Evolutionary conservation across 2,888 invertebrate genomes (phyloP).

Genomic region (Drosophila eohydei): DNA sequence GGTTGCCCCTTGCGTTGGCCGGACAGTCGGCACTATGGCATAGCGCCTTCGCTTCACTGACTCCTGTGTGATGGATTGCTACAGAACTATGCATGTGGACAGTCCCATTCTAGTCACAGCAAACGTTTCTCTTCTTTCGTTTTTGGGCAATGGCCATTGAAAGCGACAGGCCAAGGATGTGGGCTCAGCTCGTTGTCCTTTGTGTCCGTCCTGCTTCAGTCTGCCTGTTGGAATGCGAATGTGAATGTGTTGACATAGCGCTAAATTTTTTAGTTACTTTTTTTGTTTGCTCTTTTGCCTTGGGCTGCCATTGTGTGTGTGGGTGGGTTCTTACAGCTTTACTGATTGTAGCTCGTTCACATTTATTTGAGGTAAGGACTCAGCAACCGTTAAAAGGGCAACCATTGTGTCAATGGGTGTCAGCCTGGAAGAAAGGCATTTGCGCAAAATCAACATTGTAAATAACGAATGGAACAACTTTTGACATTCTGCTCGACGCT

Average conservation of each 20-base stretch:
- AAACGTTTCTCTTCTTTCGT: slow-evolving; percentile 30
- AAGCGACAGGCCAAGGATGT: slow-evolving; percentile 31
- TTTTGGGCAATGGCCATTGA: slow-evolving; percentile 48
- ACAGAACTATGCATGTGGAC: slow-evolving; percentile 17
- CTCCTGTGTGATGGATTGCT: slow-evolving; percentile 38
- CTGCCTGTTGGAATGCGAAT: slow-evolving; percentile 33
- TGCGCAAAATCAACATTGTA: slow-evolving; percentile 60
- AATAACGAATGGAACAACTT: slow-evolving; percentile 35
- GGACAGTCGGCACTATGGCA: slow-evolving; percentile 11
- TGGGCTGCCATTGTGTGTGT: slow-evolving; percentile 3
- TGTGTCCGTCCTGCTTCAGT: slow-evolving; percentile 24
- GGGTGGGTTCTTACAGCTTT: slow-evolving; percentile 54
- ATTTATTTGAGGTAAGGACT: slow-evolving; percentile 43
- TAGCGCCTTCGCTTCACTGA: slow-evolving; percentile 25
- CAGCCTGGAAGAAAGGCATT: slow-evolving; percentile 61
- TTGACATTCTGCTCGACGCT: background rate
- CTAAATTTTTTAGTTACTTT: slow-evolving; percentile 73
- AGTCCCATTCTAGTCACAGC: slow-evolving; percentile 23
- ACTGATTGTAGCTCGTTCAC: slow-evolving; percentile 24
- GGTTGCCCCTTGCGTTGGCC: slow-evolving; percentile 7
- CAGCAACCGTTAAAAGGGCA: slow-evolving; percentile 37
- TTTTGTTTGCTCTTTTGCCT: slow-evolving; percentile 48
- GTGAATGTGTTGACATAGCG: slow-evolving; percentile 72
- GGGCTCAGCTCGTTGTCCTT: slow-evolving; percentile 32
- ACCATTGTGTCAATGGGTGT: slow-evolving; percentile 58